phyloP scores from a whole-genome alignment of 2,113 vertebrate genomes.

The Colius striatus region DNA sequence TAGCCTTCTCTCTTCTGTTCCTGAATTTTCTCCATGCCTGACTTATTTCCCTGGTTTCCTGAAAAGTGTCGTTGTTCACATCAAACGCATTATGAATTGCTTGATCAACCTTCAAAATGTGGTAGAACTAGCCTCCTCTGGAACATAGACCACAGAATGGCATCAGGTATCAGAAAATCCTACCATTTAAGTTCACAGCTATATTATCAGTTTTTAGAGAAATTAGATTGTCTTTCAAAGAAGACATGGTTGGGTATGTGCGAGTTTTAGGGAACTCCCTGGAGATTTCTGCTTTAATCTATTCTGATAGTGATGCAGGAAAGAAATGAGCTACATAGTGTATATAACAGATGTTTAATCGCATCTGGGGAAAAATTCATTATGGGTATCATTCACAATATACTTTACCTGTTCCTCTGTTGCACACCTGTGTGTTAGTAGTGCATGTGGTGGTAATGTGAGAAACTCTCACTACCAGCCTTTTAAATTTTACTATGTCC shows the following conservation, averaged over 20 bases:
- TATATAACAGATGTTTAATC: constrained; percentile 62
- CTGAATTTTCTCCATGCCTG: not conserved
- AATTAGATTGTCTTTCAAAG: not conserved
- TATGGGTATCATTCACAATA: constrained; percentile 50
- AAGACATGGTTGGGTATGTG: not conserved
- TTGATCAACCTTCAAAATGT: not conserved
- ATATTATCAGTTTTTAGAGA: not conserved
- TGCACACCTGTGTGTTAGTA: constrained; percentile 67
- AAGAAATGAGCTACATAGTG: constrained; percentile 48
- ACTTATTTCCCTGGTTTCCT: not conserved
- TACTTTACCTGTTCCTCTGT: constrained; percentile 70
- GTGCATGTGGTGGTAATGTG: constrained; percentile 76
- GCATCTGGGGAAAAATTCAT: constrained; percentile 67
- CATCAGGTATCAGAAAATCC: not conserved
- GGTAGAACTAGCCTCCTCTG: not conserved
- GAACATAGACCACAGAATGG: not conserved
- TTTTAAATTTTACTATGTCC: constrained; percentile 74
- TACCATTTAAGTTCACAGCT: not conserved
- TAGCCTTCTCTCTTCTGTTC: not conserved
- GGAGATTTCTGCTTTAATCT: not conserved
- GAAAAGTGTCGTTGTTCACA: not conserved
- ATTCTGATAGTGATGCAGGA: not conserved
- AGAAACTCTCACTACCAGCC: constrained; percentile 75
- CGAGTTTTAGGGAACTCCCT: not conserved
- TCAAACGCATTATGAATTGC: not conserved